Percentiles rank a stretch among this genome's conserved stretches.
Evolutionary conservation across 2,797 vertebrate genomes (phyloP).

Genomic region (Austrolebias charrua): DNA sequence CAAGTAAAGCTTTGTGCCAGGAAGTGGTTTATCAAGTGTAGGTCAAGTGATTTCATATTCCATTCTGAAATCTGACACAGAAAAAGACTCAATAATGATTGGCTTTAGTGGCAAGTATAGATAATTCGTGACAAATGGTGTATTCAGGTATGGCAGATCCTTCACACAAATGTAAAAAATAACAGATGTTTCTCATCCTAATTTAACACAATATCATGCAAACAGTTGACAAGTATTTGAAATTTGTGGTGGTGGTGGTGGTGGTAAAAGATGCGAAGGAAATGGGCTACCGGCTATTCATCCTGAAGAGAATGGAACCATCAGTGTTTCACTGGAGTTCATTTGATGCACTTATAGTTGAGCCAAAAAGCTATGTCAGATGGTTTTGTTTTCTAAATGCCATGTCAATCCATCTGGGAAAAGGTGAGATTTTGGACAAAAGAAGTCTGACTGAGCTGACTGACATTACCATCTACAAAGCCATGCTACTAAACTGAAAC

Average conservation of each 20-base stretch:
- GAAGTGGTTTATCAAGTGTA: neutral
- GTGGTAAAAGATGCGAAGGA: neutral
- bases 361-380: neutral
- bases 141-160: neutral
- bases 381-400: conserved; percentile 9
- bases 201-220: neutral
- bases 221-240: neutral
- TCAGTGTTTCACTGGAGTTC: neutral
- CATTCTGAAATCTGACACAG: neutral
- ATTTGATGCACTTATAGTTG: neutral
- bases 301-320: neutral
- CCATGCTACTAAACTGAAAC: neutral
- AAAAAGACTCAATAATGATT: neutral
- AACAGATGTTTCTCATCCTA: neutral
- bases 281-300: neutral
- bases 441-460: neutral
- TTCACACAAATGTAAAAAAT: neutral
- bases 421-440: neutral
- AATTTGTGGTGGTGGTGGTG: neutral
- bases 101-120: neutral
- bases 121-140: neutral
- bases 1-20: neutral
- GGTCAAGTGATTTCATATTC: neutral
- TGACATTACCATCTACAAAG: neutral
- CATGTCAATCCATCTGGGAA: neutral